A percentile compares a stretch with the other conserved stretches of the same genome.
Evolutionary conservation across 2,113 vertebrate genomes (phyloP).

Genomic region (Thinocorus orbignyianus): DNA sequence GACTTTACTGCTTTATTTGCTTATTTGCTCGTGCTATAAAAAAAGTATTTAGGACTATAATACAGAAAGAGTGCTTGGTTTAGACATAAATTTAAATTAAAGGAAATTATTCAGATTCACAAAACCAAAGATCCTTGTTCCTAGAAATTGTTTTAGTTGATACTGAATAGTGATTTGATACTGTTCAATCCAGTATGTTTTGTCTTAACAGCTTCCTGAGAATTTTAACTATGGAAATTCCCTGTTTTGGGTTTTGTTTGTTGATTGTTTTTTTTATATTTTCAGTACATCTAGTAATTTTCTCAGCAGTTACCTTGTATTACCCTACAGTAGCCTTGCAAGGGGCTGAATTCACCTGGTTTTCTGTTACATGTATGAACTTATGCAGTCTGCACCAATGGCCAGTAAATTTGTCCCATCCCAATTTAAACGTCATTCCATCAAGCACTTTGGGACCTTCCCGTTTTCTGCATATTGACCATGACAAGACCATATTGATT

Average conservation of each 20-base stretch:
- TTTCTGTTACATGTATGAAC: background rate
- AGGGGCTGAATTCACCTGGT: background rate
- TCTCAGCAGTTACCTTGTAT: background rate
- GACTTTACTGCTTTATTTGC: background rate
- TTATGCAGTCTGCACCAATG: no score
- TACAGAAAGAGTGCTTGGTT: background rate
- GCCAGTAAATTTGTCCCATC: background rate
- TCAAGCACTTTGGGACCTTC: background rate
- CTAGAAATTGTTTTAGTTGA: background rate
- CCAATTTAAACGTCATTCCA: background rate
- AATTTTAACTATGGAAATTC: rapidly evolving
- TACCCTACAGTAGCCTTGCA: background rate
- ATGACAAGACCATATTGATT: background rate
- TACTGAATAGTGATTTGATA: background rate
- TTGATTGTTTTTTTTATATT: rapidly evolving
- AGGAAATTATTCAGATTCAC: background rate
- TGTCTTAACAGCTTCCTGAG: background rate
- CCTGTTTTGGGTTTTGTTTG: background rate
- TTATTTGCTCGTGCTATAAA: background rate
- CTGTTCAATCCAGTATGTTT: background rate
- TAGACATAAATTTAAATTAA: background rate
- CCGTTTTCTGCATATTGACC: rapidly evolving
- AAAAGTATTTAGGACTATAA: background rate
- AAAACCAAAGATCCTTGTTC: background rate
- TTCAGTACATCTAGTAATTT: background rate